Base-by-base conservation (phyloP, 2,113 vertebrate species). In the Psophia crepitans region DNA sequence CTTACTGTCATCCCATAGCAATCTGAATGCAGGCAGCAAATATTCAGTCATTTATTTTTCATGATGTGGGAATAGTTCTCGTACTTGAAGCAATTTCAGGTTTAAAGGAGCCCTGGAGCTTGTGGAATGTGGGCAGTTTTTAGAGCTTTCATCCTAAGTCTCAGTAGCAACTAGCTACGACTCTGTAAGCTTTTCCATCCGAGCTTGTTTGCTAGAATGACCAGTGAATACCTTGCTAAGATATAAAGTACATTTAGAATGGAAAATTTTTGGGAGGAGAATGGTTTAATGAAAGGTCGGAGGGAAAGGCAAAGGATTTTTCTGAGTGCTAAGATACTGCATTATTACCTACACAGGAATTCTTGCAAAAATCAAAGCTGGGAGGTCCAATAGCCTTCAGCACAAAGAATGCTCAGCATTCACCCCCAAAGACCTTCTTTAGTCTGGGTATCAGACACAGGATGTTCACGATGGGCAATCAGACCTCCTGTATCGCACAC, bases 361-460 rank as follows among this genome's bases (percentile, higher is more conserved):
- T 86, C n/a, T 84, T 93, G 84, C 61, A 46, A 65, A 84, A 73
- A 78, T 57, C 86, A 84, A 66, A 95, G 68, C 83, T 48, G 66
- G 61, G 78, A 69, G 60, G 68, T 89, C 87, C 41, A 28, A 54
- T 5, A 70, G 84, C 63, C 71, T 88, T 91, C 71, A 39, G 73
- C 61, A 70, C 64, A 93, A 95, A 94, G 94, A 97, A 96, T 94
- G 79, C 56, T 88, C 94, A 96, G 95, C 78, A 90, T 95, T 94
- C 93, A 83, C 85, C 85, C 93, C 83, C 60, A 1, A 87, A 84
- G 81, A 86, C 90, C 89, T 92, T 90, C 90, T 53, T 74, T 91
- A 41, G 21, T 33, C 41, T n/a, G 89, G 58, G 12, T 92, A 89
- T 90, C 89, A 49, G 77, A 56, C 77, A n/a, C 64, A 60, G 74